phyloP scores from a whole-genome alignment of 2,888 invertebrate species.

The Calliphora vomitoria region DNA sequence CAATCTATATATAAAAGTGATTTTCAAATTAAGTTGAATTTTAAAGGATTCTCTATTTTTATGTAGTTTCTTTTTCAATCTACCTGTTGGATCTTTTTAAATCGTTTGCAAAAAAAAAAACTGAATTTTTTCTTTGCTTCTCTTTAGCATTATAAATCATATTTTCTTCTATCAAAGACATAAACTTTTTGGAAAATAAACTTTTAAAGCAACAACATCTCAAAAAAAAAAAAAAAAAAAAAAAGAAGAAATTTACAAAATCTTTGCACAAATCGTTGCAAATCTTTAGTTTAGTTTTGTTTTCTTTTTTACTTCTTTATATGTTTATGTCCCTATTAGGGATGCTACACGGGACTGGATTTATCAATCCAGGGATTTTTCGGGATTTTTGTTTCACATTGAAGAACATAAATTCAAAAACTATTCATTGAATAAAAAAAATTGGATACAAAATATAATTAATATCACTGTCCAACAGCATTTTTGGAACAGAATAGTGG shows the following conservation, averaged over 20 bases:
- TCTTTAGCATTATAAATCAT: conserved; percentile 61
- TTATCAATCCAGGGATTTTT: no score
- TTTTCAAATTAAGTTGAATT: conserved; percentile 30
- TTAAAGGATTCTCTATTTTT: neutral
- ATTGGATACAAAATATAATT: no score
- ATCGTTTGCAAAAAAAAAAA: conserved; percentile 4
- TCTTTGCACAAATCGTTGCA: conserved; percentile 73
- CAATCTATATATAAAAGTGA: conserved; percentile 24
- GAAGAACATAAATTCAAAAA: no score
- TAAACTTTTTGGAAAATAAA: conserved; percentile 35
- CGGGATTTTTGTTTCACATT: no score
- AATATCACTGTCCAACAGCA: no score
- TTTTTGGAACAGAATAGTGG: no score
- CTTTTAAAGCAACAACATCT: conserved; percentile 27
- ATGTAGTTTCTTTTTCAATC: neutral
- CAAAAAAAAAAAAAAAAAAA: no score
- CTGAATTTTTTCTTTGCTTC: neutral
- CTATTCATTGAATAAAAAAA: no score
- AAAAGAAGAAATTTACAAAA: conserved; percentile 39
- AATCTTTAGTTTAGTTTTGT: conserved; percentile 65
- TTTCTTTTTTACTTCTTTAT: conserved; percentile 19
- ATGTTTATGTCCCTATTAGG: neutral
- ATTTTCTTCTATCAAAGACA: conserved; percentile 39
- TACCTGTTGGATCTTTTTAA: conserved; percentile 62
- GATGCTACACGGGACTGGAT: no score